Conservation (phyloP, 2,888 invertebrate species). For the Trachelus iudaicus region DNA sequence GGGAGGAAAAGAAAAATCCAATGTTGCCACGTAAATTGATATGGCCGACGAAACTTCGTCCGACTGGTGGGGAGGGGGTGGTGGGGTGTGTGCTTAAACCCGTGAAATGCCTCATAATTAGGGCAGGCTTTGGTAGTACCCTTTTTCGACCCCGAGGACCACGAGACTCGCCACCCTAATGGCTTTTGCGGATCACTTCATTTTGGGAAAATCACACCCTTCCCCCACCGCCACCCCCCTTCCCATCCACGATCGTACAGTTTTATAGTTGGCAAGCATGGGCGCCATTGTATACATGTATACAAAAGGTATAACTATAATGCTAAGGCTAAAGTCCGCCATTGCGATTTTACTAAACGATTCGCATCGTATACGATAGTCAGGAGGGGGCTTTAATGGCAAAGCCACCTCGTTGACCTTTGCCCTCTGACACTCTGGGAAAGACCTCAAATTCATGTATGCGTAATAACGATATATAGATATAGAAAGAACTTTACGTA, state of each 20-base stretch:
- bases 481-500: not conserved
- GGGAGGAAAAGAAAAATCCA: constrained; percentile 9
- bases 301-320: not conserved
- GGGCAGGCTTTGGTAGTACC: not conserved
- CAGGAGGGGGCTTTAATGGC: too few relatives aligned
- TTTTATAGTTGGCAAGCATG: not conserved
- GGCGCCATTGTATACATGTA: not conserved
- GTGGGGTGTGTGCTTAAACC: not conserved
- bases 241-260: too few relatives aligned
- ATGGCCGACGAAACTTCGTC: not conserved
- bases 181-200: not conserved
- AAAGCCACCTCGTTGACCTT: too few relatives aligned
- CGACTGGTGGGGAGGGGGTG: not conserved
- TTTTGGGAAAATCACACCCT: not conserved
- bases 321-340: not conserved
- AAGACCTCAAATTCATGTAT: too few relatives aligned
- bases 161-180: not conserved
- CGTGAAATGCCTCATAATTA: not conserved
- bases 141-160: not conserved
- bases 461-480: too few relatives aligned
- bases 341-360: not conserved
- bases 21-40: constrained; percentile 11
- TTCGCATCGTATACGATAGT: not conserved
- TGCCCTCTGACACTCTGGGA: too few relatives aligned
- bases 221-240: too few relatives aligned